Base-by-base conservation (phyloP, 2,797 vertebrate species). In the Eospalax fontanierii region DNA sequence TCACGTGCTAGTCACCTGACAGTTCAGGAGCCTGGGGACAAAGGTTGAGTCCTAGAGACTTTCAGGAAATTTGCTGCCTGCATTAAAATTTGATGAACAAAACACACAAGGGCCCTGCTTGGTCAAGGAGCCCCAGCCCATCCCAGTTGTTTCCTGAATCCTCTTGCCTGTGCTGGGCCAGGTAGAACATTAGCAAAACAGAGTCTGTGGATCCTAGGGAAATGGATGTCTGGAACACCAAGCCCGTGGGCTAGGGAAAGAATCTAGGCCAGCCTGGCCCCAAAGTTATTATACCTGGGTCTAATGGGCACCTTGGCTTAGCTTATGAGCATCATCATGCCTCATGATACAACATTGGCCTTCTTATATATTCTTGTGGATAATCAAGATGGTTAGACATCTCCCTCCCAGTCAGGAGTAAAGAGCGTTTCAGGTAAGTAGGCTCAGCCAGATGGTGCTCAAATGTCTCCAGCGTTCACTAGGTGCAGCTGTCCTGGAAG, bases 51-150 rank as follows among this genome's bases (percentile, higher is more conserved):
- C 88, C 88, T 87, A 57, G 84, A 91, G 85, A 38, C 57, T 92
- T 94, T 80, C 85, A 96, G 94, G 92, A 96, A 97, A 95, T 76
- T 38, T 68, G 57, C 65, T 96, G 40, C 81, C 82, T 93, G 40
- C 54, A 66, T 81, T 92, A 88, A 96, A 88, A 21, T 68, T 50
- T 40, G 46, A 85, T 38, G 74, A 93, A 94, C 24, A 80, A 89
- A 94, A 65, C 19, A 89, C 84, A 57, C 30, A 40, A 92, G 84
- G 12, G 28, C 21, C 85, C 68, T 38, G 59, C 26, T 71, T 75
- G 30, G 22, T 89, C 57, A 54, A 93, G 50, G 81, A 91, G 38
- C 10, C 10, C 46, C 2, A 6, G 6, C 15, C 28, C 19, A 75
- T 26, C 61, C 9, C 21, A 43, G 14, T 70, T 68, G 75, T n/a